phyloP scores from a whole-genome alignment of 1,140 invertebrate species.

The Atta colombica region DNA sequence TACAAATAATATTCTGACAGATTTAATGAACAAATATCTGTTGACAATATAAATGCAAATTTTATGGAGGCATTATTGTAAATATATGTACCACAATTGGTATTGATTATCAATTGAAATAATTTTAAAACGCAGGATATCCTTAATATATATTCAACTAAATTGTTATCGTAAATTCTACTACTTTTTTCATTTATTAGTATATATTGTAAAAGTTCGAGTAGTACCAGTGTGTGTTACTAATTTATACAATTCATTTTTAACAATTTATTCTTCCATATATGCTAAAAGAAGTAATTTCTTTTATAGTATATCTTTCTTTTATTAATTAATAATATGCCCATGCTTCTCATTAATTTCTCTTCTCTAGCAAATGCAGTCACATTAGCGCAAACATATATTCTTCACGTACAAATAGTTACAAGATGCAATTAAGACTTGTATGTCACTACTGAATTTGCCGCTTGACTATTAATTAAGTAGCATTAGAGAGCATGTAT shows the following conservation, averaged over 20 bases:
- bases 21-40: slow-evolving; percentile 41
- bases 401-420: slow-evolving; percentile 41
- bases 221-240: not conserved
- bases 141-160: slow-evolving; percentile 9
- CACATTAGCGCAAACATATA: slow-evolving; percentile 46
- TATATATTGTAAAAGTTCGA: slow-evolving; percentile 15
- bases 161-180: slow-evolving; percentile 3
- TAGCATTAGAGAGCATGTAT: slow-evolving; percentile 58
- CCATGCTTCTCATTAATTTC: slow-evolving; percentile 52
- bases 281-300: slow-evolving; percentile 28
- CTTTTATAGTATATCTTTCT: slow-evolving; percentile 33
- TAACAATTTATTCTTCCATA: slow-evolving; percentile 17
- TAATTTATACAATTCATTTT: not conserved
- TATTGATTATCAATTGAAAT: slow-evolving; percentile 18
- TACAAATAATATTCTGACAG: slow-evolving; percentile 17
- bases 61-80: slow-evolving; percentile 28
- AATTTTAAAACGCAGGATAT: slow-evolving; percentile 21
- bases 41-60: slow-evolving; percentile 27
- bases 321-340: slow-evolving; percentile 54
- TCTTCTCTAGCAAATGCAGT: slow-evolving; percentile 46
- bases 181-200: not conserved
- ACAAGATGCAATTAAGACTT: slow-evolving; percentile 36
- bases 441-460: slow-evolving; percentile 43
- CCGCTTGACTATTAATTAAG: slow-evolving; percentile 51
- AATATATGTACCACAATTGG: not conserved